Evolutionary conservation across 1,140 invertebrate genomes (phyloP), one percentile per base, ranked within the genome.

Genomic region (Goniozus legneri): DNA sequence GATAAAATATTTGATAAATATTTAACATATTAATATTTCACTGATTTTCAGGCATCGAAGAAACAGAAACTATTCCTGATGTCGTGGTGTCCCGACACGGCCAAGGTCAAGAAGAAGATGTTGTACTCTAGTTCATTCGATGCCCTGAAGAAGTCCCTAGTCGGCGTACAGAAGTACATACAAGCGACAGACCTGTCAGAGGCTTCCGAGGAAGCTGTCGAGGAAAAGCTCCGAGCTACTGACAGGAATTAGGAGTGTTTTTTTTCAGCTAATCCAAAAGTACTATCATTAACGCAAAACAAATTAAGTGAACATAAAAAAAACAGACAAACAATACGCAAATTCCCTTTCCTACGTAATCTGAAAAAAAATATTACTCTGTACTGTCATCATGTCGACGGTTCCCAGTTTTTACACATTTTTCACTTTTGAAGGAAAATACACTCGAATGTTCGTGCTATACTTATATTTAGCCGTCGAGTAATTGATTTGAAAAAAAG

Each of bases 21-120:
- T 47, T 4, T 8, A 39, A 24, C 8, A 3, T 43, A 15, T 44
- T 30, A 14, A 16, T 15, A 8, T 1, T 27, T 27, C 38, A 39
- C 40, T 52, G 41, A 30, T 52, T 58, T 60, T 19, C 51, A 81
- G 80, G 89, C 88, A 65, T 90, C 88, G 74, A 93, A 93, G 83
- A 95, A 94, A 84, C 90, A 94, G 73, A 95, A 95, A 76, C 78
- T 96, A 45, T 93, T 95, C 81, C 82, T 96, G 69, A 95, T 96
- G 92, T 92, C 89, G 65, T 95, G 91, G 92, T 96, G 92, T 82
- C 95, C 95, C 20, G 94, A 97, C 77, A 92, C 88, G 71, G 92
- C 94, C 63, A 94, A 92, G 77, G 90, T 97, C 47, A 97, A 96
- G 83, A 95, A 96, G 89, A 97, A 97, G 87, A 97, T 97, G 94